A percentile compares a stretch with the other conserved stretches of the same genome.
Conservation (phyloP, 1,140 invertebrate species). For the Magallana angulata region DNA sequence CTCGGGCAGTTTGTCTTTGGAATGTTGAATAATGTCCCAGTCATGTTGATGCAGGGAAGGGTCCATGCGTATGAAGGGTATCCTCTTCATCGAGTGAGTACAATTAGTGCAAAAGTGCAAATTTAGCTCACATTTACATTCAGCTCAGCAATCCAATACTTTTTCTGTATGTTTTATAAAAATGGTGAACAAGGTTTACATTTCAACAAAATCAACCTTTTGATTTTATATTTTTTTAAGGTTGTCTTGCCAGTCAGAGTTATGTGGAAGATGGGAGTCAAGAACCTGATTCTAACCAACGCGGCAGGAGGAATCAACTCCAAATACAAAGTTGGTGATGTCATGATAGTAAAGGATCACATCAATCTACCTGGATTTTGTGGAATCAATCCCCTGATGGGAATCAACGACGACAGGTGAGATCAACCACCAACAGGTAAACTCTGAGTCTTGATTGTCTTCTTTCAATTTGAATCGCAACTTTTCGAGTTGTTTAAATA, state of each 20-base stretch:
- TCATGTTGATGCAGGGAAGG: slow-evolving; percentile 97
- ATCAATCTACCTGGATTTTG: slow-evolving; percentile 92
- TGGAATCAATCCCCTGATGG: slow-evolving; percentile 94
- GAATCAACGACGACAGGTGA: slow-evolving; percentile 94
- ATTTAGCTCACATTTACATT: too few species aligned
- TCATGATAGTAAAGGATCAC: slow-evolving; percentile 98
- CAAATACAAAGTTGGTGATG: slow-evolving; percentile 92
- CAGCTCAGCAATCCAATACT: too few species aligned
- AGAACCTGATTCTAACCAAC: slow-evolving; percentile 93
- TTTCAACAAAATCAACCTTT: too few species aligned
- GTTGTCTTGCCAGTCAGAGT: slow-evolving; percentile 95
- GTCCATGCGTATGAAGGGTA: slow-evolving; percentile 98
- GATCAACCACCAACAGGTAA: not conserved
- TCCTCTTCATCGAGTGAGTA: slow-evolving; percentile 89
- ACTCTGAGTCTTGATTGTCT: too few species aligned
- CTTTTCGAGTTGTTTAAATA: slow-evolving; percentile 72
- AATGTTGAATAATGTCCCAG: slow-evolving; percentile 86
- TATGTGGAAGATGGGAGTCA: slow-evolving; percentile 95
- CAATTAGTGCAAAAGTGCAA: too few species aligned
- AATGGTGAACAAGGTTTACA: too few species aligned
- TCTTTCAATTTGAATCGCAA: too few species aligned
- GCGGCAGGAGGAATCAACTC: slow-evolving; percentile 96
- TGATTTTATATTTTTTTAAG: slow-evolving; percentile 78
- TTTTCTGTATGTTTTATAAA: too few species aligned
- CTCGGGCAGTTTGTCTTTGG: slow-evolving; percentile 95